Conservation (phyloP, 2,888 invertebrate genomes). For the Argyra leucocephala region DNA sequence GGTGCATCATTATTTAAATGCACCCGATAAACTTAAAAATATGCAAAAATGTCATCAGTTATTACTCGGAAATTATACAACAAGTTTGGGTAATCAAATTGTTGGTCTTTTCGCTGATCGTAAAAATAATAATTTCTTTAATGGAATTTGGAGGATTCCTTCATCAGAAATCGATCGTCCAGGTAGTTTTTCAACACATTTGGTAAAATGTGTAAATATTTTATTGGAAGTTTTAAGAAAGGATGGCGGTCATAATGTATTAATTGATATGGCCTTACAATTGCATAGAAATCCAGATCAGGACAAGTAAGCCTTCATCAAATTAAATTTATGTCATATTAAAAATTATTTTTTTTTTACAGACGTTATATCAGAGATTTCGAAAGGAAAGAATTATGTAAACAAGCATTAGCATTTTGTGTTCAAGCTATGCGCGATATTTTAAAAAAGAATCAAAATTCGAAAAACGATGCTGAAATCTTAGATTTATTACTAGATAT, state of each 20-base stretch:
- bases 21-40: constrained; percentile 55
- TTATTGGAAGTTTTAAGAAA: constrained; percentile 72
- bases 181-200: constrained; percentile 84
- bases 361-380: constrained; percentile 75
- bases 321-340: neutral
- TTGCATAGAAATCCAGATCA: constrained; percentile 71
- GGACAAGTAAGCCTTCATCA: constrained; percentile 57
- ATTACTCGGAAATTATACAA: constrained; percentile 58
- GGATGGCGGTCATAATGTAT: constrained; percentile 66
- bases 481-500: constrained; percentile 49
- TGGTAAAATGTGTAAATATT: constrained; percentile 74
- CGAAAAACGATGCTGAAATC: constrained; percentile 46
- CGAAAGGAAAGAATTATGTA: constrained; percentile 70
- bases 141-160: constrained; percentile 88
- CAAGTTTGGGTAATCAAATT: constrained; percentile 56
- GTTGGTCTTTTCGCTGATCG: constrained; percentile 78
- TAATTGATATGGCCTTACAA: constrained; percentile 70
- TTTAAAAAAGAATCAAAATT: constrained; percentile 47
- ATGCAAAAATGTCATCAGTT: constrained; percentile 61
- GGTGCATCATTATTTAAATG: constrained; percentile 71
- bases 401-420: constrained; percentile 66
- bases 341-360: constrained; percentile 24
- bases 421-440: constrained; percentile 59
- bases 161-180: constrained; percentile 81
- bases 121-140: constrained; percentile 79